phyloP scores from a whole-genome alignment of 2,113 vertebrate species.

The Onychostoma macrolepis region DNA sequence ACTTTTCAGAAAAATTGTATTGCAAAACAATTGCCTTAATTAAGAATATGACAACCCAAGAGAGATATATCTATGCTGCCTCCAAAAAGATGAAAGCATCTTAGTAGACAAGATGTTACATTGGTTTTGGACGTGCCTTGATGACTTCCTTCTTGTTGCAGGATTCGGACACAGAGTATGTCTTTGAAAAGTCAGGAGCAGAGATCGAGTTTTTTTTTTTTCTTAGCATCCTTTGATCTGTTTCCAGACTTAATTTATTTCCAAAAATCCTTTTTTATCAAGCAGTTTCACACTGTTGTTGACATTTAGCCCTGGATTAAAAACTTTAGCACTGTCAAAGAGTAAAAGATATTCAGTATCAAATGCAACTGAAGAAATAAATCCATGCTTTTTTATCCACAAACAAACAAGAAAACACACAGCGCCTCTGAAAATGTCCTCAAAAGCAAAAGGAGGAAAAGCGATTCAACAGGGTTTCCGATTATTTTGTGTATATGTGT shows the following conservation, averaged over 20 bases:
- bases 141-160: neutral
- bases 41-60: neutral
- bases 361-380: neutral
- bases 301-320: neutral
- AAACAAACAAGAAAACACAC: conserved; percentile 15
- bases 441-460: conserved; percentile 22
- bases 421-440: conserved; percentile 12
- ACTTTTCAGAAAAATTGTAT: too few species aligned
- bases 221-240: neutral
- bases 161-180: neutral
- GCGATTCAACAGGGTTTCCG: conserved; percentile 13
- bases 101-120: neutral
- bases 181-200: neutral
- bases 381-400: neutral
- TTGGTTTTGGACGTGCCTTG: neutral
- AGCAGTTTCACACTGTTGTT: neutral
- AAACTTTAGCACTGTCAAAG: neutral
- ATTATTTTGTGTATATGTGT: neutral
- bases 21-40: too few species aligned
- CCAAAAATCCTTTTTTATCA: neutral
- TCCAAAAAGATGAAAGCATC: neutral
- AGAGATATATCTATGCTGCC: neutral
- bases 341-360: neutral
- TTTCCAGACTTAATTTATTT: conserved; percentile 4
- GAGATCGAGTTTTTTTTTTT: neutral